phyloP scores from a whole-genome alignment of 2,113 vertebrate species.

The Nymphicus hollandicus region DNA sequence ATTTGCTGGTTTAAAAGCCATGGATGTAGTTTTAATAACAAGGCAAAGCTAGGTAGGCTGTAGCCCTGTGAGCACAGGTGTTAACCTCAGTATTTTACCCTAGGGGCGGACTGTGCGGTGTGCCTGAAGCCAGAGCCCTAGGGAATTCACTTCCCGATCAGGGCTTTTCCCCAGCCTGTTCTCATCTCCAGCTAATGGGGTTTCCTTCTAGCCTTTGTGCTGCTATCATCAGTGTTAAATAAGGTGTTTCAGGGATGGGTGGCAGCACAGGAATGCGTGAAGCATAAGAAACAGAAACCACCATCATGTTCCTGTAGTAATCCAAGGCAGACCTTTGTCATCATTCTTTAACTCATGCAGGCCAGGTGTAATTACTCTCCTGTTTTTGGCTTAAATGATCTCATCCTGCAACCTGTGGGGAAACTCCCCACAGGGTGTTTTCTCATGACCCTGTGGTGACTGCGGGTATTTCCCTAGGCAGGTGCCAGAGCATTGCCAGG shows the following conservation, averaged over 20 bases:
- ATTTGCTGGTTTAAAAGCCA: accelerated
- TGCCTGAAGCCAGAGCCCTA: accelerated
- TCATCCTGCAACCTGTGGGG: not conserved
- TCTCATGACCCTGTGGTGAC: not conserved
- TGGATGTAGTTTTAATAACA: accelerated
- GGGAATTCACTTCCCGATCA: accelerated
- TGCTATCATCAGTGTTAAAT: accelerated
- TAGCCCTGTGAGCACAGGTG: accelerated
- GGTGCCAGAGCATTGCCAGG: accelerated
- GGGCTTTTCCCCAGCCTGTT: accelerated
- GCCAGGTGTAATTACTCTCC: not conserved
- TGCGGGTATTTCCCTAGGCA: not conserved
- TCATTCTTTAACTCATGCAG: not conserved
- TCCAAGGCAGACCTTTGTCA: not conserved
- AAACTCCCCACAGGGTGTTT: not conserved
- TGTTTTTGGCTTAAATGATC: not conserved
- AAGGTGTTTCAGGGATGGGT: not conserved
- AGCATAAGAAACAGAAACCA: not conserved
- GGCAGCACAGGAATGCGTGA: not conserved
- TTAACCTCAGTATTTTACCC: accelerated
- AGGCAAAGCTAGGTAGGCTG: not conserved
- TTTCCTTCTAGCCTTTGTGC: not conserved
- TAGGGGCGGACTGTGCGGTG: not conserved
- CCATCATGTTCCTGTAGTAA: accelerated
- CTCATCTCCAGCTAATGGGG: accelerated